Evolutionary conservation across 1,140 invertebrate species (phyloP).

Genomic region (Drosophila ogumai): DNA sequence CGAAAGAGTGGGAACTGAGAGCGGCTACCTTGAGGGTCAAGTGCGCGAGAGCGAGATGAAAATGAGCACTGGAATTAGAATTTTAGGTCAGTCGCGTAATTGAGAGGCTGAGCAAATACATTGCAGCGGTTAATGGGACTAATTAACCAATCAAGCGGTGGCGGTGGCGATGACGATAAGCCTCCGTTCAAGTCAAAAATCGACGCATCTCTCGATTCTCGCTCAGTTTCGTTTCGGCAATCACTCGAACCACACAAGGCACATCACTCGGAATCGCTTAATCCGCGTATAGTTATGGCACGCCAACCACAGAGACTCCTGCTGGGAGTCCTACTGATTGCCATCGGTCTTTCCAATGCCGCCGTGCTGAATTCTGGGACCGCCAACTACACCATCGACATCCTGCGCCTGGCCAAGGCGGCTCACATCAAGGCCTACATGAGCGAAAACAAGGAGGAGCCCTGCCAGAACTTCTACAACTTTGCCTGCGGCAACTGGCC

Average conservation of each 20-base stretch:
- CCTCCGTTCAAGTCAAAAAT: slow-evolving; percentile 72
- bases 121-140: slow-evolving; percentile 74
- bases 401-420: slow-evolving; percentile 76
- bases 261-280: neutral
- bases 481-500: slow-evolving; percentile 87
- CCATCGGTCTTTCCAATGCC: neutral
- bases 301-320: slow-evolving; percentile 21
- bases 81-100: slow-evolving; percentile 71
- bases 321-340: slow-evolving; percentile 27
- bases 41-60: slow-evolving; percentile 38
- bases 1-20: slow-evolving; percentile 14
- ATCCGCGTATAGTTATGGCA: neutral
- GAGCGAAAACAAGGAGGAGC: slow-evolving; percentile 88
- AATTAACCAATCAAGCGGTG: slow-evolving; percentile 76
- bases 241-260: slow-evolving; percentile 43
- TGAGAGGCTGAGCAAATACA: slow-evolving; percentile 58
- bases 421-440: slow-evolving; percentile 91
- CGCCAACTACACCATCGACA: slow-evolving; percentile 71
- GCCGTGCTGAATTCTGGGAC: slow-evolving; percentile 33
- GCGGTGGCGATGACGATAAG: slow-evolving; percentile 54
- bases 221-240: slow-evolving; percentile 69
- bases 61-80: slow-evolving; percentile 54
- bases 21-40: slow-evolving; percentile 73
- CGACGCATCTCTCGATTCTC: slow-evolving; percentile 67
- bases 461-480: slow-evolving; percentile 95